Percentiles rank a stretch among this genome's conserved stretches.
Conservation (phyloP, 2,888 invertebrate species). For the Willowsia nigromaculata region DNA sequence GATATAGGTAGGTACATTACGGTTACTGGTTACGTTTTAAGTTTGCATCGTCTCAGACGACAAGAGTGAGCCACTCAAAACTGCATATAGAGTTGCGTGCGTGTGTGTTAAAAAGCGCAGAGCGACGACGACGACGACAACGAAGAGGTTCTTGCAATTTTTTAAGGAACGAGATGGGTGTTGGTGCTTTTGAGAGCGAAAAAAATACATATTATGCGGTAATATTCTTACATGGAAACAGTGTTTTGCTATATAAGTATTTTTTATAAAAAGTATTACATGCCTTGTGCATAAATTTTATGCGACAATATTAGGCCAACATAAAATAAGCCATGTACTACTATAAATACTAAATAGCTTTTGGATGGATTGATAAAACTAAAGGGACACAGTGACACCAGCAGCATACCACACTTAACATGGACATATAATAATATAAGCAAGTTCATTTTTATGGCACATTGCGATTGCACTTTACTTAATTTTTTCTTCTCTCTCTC, state of each 20-base stretch:
- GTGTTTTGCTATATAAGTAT: background rate
- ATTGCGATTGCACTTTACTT: background rate
- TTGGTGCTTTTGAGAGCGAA: background rate
- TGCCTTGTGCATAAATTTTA: too few species aligned
- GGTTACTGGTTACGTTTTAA: too few species aligned
- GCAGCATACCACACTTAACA: background rate
- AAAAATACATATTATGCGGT: background rate
- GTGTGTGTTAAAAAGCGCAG: too few species aligned
- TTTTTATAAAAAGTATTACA: too few species aligned
- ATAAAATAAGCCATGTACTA: too few species aligned
- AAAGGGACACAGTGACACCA: background rate
- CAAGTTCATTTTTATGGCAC: constrained; percentile 21
- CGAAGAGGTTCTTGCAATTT: background rate
- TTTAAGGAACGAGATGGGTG: background rate
- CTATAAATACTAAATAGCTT: too few species aligned
- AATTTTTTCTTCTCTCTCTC: too few species aligned
- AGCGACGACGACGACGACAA: background rate
- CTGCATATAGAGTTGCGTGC: too few species aligned
- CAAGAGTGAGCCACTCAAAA: background rate
- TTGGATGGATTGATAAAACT: background rate
- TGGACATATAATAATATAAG: background rate
- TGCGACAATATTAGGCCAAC: too few species aligned
- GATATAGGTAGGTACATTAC: too few species aligned
- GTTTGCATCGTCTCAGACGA: too few species aligned
- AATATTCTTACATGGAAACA: background rate